A percentile compares a stretch with the other conserved stretches of the same genome.
Evolutionary conservation across 2,888 invertebrate species (phyloP).

Genomic region (Temnothorax unifasciatus): DNA sequence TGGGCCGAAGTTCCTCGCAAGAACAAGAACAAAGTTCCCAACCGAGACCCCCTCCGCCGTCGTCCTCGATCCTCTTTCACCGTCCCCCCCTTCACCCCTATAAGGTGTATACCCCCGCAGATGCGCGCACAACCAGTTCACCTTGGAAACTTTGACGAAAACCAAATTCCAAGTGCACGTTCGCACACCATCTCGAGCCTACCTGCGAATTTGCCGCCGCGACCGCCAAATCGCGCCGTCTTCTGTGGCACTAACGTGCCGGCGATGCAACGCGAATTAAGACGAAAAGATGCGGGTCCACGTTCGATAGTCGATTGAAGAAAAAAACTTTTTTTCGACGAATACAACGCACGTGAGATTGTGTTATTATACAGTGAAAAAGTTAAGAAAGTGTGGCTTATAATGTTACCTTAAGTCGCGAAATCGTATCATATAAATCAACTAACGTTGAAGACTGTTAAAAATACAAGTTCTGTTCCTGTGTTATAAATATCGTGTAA

Average conservation of each 20-base stretch:
- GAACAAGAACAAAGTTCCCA: constrained; percentile 86
- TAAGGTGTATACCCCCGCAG: constrained; percentile 77
- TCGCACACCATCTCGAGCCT: constrained; percentile 59
- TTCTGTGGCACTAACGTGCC: not conserved
- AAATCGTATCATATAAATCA: not conserved
- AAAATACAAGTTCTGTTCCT: not conserved
- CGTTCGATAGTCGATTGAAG: not conserved
- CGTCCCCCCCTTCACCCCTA: constrained; percentile 63
- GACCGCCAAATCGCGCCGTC: constrained; percentile 29
- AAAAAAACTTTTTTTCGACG: not conserved
- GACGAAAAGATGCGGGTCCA: not conserved
- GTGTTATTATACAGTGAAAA: not conserved
- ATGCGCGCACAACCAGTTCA: constrained; percentile 81
- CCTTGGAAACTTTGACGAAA: constrained; percentile 83
- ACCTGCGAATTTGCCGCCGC: constrained; percentile 42
- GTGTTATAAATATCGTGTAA: not conserved
- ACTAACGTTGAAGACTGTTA: not conserved
- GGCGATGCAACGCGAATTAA: constrained; percentile 13
- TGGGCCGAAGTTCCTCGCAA: constrained; percentile 85
- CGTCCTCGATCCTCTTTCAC: constrained; percentile 75
- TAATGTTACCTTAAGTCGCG: not conserved
- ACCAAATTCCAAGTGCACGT: constrained; percentile 79
- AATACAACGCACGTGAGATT: not conserved
- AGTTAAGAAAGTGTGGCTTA: not conserved
- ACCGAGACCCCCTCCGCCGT: constrained; percentile 69